A percentile compares a stretch with the other conserved stretches of the same genome.
Conservation (phyloP, 2,113 vertebrate genomes). For the Galeopterus variegatus region DNA sequence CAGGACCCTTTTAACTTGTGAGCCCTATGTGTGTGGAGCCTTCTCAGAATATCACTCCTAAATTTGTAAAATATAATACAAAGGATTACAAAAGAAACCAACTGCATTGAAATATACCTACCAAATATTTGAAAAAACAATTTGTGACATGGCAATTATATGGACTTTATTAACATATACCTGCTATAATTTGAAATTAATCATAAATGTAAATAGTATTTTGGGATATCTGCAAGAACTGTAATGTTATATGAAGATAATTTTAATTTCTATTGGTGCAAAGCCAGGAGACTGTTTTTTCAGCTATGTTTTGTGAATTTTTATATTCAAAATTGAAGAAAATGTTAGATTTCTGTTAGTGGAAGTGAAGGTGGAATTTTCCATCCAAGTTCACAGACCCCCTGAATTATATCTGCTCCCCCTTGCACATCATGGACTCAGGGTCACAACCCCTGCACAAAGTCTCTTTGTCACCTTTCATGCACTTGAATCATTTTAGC, state of each 20-base stretch:
- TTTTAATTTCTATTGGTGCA: neutral
- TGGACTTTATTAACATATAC: neutral
- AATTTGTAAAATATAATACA: neutral
- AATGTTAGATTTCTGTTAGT: neutral
- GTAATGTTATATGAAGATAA: neutral
- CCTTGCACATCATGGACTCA: neutral
- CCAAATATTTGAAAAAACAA: neutral
- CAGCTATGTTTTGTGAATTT: neutral
- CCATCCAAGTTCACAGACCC: neutral
- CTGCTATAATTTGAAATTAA: neutral
- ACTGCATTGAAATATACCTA: neutral
- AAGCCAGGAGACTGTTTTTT: neutral
- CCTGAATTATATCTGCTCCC: neutral
- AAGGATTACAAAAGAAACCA: neutral
- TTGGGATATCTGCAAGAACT: neutral
- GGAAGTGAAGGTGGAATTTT: constrained; percentile 16
- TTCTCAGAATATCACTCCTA: neutral
- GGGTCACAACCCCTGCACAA: neutral
- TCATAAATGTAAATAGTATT: neutral
- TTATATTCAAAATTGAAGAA: neutral
- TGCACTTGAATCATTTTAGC: neutral
- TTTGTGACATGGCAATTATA: neutral
- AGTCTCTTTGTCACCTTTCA: neutral
- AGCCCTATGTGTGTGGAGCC: neutral
- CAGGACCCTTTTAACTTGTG: neutral